phyloP scores from a whole-genome alignment of 2,113 vertebrate species.

The Cromileptes altivelis region DNA sequence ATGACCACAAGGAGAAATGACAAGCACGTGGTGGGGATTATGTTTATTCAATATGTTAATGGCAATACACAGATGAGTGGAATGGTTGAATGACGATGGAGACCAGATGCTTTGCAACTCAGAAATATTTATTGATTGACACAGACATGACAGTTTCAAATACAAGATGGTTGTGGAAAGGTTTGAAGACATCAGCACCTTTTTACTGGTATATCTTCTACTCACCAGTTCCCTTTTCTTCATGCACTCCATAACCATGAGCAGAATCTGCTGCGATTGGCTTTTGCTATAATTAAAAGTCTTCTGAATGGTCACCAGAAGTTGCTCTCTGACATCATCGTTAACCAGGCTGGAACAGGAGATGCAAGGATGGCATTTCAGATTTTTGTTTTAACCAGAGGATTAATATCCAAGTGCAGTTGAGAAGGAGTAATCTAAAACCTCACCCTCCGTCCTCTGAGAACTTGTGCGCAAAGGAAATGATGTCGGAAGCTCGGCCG shows the following conservation, averaged over 20 bases:
- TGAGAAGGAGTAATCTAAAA: background rate
- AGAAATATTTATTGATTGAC: slow-evolving; percentile 79
- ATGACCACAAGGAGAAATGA: slow-evolving; percentile 55
- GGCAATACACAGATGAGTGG: slow-evolving; percentile 65
- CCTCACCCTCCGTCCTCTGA: slow-evolving; percentile 95
- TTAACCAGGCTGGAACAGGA: slow-evolving; percentile 87
- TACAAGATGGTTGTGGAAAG: slow-evolving; percentile 7
- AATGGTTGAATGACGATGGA: slow-evolving; percentile 77
- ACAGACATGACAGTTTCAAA: slow-evolving; percentile 16
- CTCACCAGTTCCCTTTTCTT: slow-evolving; percentile 98
- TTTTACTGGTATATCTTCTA: slow-evolving; percentile 42
- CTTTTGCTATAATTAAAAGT: slow-evolving; percentile 95
- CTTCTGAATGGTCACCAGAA: slow-evolving; percentile 97
- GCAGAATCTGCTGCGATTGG: slow-evolving; percentile 93
- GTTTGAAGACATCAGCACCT: background rate
- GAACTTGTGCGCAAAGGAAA: slow-evolving; percentile 97
- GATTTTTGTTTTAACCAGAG: background rate
- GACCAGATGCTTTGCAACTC: slow-evolving; percentile 58
- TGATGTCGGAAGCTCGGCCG: slow-evolving; percentile 93
- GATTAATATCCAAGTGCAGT: too few species aligned
- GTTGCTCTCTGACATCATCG: slow-evolving; percentile 94
- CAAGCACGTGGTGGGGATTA: slow-evolving; percentile 57
- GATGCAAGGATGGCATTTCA: slow-evolving; percentile 1
- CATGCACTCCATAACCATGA: slow-evolving; percentile 97
- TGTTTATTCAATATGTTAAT: slow-evolving; percentile 77